These are phyloP conservation scores for Sebastes melanostomus DNA, from an alignment of 2,797 vertebrate genomes.

Conservation along the genomic window DNA sequence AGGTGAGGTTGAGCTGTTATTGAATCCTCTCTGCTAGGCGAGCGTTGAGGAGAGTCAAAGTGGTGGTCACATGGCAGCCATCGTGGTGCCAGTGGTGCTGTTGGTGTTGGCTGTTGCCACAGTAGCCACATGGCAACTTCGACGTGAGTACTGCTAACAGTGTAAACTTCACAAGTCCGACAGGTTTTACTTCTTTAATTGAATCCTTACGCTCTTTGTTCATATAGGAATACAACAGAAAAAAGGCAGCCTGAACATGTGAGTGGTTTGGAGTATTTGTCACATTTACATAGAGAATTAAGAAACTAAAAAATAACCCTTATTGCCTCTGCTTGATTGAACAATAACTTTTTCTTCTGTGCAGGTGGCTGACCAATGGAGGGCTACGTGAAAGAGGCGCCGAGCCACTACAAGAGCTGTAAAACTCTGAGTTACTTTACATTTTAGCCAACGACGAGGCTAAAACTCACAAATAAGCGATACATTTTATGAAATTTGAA, in stretches of 20 bases:
- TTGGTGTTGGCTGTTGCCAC: constrained; percentile 39
- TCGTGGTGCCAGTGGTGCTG: constrained; percentile 63
- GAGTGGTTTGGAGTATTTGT: constrained; percentile 25
- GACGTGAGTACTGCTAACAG: constrained; percentile 57
- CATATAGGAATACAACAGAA: constrained; percentile 53
- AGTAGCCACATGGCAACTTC: constrained; percentile 43
- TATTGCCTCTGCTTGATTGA: neutral
- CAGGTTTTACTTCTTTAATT: neutral
- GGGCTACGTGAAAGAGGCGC: constrained; percentile 37
- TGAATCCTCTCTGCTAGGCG: constrained; percentile 36
- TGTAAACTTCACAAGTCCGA: neutral
- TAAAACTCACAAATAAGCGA: neutral
- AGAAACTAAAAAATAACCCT: neutral
- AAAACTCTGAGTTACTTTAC: neutral
- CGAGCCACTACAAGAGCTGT: constrained; percentile 68
- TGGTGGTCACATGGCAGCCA: constrained; percentile 37
- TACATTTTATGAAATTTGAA: neutral
- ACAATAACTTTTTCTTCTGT: neutral
- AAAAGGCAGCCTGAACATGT: constrained; percentile 58
- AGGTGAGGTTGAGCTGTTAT: neutral
- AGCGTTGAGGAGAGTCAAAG: neutral
- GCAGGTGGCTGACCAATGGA: constrained; percentile 54
- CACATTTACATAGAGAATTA: neutral
- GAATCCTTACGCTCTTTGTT: constrained; percentile 3
- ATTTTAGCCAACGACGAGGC: neutral